phyloP scores from a whole-genome alignment of 1,140 invertebrate species.

The Hyphantria cunea region DNA sequence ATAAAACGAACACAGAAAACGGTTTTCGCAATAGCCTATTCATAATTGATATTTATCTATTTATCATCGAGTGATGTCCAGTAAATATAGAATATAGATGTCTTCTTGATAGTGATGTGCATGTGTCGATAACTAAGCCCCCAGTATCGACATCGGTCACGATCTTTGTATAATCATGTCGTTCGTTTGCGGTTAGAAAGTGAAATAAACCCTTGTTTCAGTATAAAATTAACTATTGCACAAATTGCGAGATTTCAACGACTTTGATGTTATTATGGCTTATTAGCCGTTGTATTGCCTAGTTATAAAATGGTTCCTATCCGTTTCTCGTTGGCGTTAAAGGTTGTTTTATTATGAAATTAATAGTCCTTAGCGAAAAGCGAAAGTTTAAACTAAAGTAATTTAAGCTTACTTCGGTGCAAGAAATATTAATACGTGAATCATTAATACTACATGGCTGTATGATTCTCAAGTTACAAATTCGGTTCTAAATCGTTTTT shows the following conservation, averaged over 20 bases:
- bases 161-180: slow-evolving; percentile 43
- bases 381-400: too few species aligned
- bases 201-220: slow-evolving; percentile 47
- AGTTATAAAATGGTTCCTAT: background rate
- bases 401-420: too few species aligned
- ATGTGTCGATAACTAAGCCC: too few species aligned
- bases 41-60: background rate
- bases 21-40: background rate
- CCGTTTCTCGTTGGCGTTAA: background rate
- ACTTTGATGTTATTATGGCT: slow-evolving; percentile 5
- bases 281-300: background rate
- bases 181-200: slow-evolving; percentile 63
- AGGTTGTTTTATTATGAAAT: background rate
- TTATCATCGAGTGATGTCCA: too few species aligned
- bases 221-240: slow-evolving; percentile 50
- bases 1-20: too few species aligned
- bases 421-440: background rate
- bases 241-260: slow-evolving; percentile 19
- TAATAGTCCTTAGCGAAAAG: background rate
- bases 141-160: slow-evolving; percentile 20
- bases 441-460: background rate
- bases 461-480: slow-evolving; percentile 21
- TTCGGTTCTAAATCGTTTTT: slow-evolving; percentile 5
- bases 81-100: too few species aligned
- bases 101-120: too few species aligned